These are phyloP conservation scores for Aphelinus atriplicis DNA, from an alignment of 1,140 invertebrate genomes.

Conservation along the genomic window DNA sequence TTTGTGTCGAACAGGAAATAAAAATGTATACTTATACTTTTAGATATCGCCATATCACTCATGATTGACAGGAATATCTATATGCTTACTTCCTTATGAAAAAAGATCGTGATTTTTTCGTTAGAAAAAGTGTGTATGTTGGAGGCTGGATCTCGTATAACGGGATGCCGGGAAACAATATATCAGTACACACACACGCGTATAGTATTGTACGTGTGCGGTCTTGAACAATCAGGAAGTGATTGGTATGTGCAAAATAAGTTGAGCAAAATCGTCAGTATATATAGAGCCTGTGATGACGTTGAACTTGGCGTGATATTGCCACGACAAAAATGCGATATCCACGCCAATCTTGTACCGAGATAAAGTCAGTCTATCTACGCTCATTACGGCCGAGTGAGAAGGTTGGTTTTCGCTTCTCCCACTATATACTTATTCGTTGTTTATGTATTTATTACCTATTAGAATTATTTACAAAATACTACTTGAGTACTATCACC, in stretches of 20 bases:
- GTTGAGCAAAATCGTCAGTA: conserved; percentile 7
- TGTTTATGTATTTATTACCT: too few species aligned
- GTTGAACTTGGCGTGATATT: conserved; percentile 31
- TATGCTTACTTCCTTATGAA: too few species aligned
- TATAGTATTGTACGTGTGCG: too few species aligned
- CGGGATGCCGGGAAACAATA: too few species aligned
- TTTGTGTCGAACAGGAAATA: too few species aligned
- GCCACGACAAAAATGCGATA: conserved; percentile 38
- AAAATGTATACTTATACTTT: too few species aligned
- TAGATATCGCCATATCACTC: too few species aligned
- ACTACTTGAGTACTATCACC: background rate
- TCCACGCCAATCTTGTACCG: background rate
- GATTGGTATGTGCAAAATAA: background rate
- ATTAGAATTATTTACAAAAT: background rate
- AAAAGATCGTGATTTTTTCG: too few species aligned
- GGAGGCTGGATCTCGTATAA: too few species aligned
- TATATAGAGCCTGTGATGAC: conserved; percentile 27
- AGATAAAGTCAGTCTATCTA: conserved; percentile 13
- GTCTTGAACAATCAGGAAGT: background rate
- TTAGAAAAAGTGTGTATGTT: too few species aligned
- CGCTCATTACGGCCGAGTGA: background rate
- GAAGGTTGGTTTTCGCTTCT: conserved; percentile 19
- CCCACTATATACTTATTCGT: background rate
- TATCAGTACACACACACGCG: too few species aligned
- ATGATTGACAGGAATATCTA: too few species aligned